Percentiles rank a stretch among this genome's conserved stretches.
These are phyloP conservation scores for Kuschelorhynchus macadamiae DNA, from an alignment of 2,888 invertebrate species.

Conservation along the genomic window DNA sequence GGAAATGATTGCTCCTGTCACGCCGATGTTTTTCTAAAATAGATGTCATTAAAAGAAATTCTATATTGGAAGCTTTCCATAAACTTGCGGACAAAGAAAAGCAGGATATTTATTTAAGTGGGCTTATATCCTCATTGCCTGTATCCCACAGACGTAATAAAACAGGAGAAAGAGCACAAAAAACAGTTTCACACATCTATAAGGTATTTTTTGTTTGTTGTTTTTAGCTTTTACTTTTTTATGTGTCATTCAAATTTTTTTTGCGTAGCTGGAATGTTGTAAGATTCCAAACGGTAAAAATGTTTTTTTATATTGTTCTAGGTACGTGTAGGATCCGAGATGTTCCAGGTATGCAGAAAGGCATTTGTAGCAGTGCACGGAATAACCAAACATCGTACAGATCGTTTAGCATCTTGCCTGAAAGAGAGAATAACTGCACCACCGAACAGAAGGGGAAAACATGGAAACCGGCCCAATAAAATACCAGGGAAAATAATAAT, in stretches of 20 bases:
- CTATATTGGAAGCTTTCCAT: constrained; percentile 6
- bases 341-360: constrained; percentile 15
- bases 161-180: constrained; percentile 20
- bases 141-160: constrained; percentile 12
- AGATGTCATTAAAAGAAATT: constrained; percentile 2
- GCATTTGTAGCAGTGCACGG: constrained; percentile 33
- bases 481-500: constrained; percentile 23
- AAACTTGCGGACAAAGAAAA: constrained; percentile 14
- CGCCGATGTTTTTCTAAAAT: constrained; percentile 7
- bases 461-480: constrained; percentile 22
- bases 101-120: constrained; percentile 18
- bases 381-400: constrained; percentile 20
- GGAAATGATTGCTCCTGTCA: constrained; percentile 23
- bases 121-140: background rate
- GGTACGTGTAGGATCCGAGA: constrained; percentile 22
- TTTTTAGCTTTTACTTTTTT: too few relatives aligned
- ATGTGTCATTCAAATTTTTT: too few relatives aligned
- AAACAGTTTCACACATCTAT: background rate
- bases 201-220: constrained; percentile 5
- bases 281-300: background rate
- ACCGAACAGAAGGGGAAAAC: constrained; percentile 15
- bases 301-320: constrained; percentile 20
- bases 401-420: constrained; percentile 15
- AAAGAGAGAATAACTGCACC: constrained; percentile 1
- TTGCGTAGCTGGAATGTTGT: too few relatives aligned